Percentiles rank a stretch among this genome's conserved stretches.
phyloP scores from a whole-genome alignment of 2,797 vertebrate species.

The Enteromius anoplus region DNA sequence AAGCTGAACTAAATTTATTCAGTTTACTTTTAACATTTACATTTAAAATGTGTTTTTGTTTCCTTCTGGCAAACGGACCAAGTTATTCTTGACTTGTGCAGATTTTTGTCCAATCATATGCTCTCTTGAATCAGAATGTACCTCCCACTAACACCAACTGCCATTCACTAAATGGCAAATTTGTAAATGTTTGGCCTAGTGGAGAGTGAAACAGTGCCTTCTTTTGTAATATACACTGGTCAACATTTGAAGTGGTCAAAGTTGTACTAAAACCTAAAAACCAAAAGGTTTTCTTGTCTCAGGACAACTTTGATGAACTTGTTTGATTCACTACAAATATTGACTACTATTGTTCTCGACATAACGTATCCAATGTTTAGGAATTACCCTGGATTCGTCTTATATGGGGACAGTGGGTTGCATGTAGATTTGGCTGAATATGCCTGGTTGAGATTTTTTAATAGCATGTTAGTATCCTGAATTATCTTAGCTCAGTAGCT shows the following conservation, averaged over 20 bases:
- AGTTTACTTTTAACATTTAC: background rate
- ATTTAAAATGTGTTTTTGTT: background rate
- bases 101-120: background rate
- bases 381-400: background rate
- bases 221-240: background rate
- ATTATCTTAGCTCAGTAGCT: background rate
- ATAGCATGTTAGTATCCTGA: background rate
- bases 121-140: background rate
- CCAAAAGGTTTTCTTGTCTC: no score
- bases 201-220: conserved; percentile 22
- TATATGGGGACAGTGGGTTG: background rate
- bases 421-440: background rate
- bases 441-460: background rate
- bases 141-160: background rate
- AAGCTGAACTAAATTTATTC: background rate
- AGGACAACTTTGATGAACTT: no score
- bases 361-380: background rate
- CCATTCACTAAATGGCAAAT: background rate
- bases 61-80: background rate
- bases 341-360: background rate
- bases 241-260: no score
- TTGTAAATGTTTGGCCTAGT: background rate
- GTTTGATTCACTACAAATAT: no score
- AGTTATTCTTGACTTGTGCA: background rate
- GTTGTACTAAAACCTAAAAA: no score